These are phyloP conservation scores for Eucidaris tribuloides DNA, from an alignment of 35 echinoderm and acorn worm genomes.

Conservation along the genomic window DNA sequence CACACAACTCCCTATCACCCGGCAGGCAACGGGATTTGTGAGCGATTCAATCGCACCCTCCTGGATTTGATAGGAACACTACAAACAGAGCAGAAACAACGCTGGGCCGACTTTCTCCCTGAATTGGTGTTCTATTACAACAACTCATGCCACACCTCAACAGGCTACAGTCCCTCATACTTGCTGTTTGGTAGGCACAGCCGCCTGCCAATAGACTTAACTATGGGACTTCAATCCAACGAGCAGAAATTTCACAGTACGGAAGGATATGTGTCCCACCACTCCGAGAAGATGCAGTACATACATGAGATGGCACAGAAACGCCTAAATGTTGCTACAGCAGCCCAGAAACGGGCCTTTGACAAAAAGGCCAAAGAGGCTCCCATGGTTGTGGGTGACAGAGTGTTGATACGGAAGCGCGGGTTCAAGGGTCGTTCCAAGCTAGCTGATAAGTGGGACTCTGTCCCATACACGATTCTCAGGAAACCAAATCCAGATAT, in stretches of 20 bases:
- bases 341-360: background rate
- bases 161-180: background rate
- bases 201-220: background rate
- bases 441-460: background rate
- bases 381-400: background rate
- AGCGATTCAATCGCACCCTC: constrained; percentile 8
- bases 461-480: background rate
- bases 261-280: background rate
- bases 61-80: background rate
- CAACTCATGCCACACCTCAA: background rate
- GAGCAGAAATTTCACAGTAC: background rate
- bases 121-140: background rate
- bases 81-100: background rate
- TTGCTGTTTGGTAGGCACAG: background rate
- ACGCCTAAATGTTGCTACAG: background rate
- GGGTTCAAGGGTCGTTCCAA: background rate
- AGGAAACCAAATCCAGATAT: background rate
- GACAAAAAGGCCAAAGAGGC: background rate
- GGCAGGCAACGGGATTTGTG: background rate
- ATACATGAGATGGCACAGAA: background rate
- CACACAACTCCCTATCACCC: constrained; percentile 19
- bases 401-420: background rate
- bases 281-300: background rate
- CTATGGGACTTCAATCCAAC: background rate
- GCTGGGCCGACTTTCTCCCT: background rate